phyloP scores from a whole-genome alignment of 2,888 invertebrate species.

The Oxytorus armatus region DNA sequence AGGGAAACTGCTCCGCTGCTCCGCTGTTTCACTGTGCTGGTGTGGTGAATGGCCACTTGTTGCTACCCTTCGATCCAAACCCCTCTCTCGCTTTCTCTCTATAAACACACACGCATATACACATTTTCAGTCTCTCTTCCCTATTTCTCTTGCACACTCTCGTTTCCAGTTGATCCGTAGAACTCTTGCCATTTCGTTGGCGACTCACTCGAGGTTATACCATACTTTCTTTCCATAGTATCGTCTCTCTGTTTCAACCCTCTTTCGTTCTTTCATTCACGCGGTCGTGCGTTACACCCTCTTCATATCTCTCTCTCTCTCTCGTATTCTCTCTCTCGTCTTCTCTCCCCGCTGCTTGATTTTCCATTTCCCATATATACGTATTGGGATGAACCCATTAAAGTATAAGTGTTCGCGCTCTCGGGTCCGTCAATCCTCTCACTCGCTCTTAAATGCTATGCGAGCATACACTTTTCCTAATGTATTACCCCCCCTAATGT shows the following conservation, averaged over 20 bases:
- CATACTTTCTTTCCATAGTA: constrained; percentile 31
- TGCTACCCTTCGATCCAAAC: constrained; percentile 78
- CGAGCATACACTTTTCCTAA: no score
- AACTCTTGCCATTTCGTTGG: constrained; percentile 24
- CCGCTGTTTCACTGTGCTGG: constrained; percentile 41
- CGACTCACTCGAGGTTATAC: constrained; percentile 37
- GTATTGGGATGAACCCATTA: no score
- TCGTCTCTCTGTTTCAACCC: constrained; percentile 37
- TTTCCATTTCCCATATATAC: no score
- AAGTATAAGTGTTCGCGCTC: no score
- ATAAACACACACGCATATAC: constrained; percentile 29
- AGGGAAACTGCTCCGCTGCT: constrained; percentile 52
- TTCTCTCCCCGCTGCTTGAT: not conserved
- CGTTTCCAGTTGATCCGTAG: constrained; percentile 21
- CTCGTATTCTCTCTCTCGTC: constrained; percentile 1
- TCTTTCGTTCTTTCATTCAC: constrained; percentile 43
- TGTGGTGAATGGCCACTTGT: constrained; percentile 79
- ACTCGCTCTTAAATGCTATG: no score
- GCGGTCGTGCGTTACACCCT: constrained; percentile 13
- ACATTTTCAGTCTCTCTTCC: constrained; percentile 32
- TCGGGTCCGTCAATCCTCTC: no score
- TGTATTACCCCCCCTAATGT: no score
- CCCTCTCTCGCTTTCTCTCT: constrained; percentile 56
- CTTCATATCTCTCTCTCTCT: constrained; percentile 11
- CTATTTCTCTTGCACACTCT: constrained; percentile 23